Evolutionary conservation across 2,888 invertebrate genomes (phyloP).

Genomic region (Glomeris marginata): DNA sequence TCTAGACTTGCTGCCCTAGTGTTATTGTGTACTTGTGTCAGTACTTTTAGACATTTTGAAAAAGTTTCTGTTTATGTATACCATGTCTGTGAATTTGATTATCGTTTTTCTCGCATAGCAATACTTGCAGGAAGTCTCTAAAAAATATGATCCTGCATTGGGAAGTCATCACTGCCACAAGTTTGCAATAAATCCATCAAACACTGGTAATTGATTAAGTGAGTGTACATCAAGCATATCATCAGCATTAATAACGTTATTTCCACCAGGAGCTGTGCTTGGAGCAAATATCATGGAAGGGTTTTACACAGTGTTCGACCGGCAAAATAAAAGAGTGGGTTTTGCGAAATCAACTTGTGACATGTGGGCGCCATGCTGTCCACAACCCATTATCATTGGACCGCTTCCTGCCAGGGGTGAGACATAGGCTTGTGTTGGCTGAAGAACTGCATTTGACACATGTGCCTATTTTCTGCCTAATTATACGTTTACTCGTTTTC

Average conservation of each 20-base stretch:
- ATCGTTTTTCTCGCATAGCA: constrained; percentile 22
- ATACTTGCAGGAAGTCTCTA: constrained; percentile 26
- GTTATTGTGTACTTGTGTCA: no score
- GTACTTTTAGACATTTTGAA: no score
- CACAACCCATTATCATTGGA: constrained; percentile 7
- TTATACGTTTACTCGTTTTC: not conserved
- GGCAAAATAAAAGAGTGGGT: constrained; percentile 25
- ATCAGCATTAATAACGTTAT: not conserved
- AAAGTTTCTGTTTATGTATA: no score
- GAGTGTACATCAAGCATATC: not conserved
- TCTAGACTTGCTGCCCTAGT: no score
- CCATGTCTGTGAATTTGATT: not conserved
- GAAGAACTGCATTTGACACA: not conserved
- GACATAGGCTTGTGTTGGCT: not conserved
- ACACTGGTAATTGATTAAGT: constrained; percentile 20
- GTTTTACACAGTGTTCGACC: constrained; percentile 31
- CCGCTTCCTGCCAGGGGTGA: constrained; percentile 12
- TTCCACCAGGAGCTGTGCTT: constrained; percentile 26
- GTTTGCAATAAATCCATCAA: constrained; percentile 26
- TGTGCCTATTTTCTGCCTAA: not conserved
- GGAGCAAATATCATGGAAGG: constrained; percentile 32
- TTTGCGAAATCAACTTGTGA: constrained; percentile 28
- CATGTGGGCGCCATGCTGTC: not conserved
- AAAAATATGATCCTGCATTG: constrained; percentile 8
- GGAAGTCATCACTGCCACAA: constrained; percentile 24